phyloP scores from a whole-genome alignment of 2,888 invertebrate species.

The Rotaria magnacalcarata region DNA sequence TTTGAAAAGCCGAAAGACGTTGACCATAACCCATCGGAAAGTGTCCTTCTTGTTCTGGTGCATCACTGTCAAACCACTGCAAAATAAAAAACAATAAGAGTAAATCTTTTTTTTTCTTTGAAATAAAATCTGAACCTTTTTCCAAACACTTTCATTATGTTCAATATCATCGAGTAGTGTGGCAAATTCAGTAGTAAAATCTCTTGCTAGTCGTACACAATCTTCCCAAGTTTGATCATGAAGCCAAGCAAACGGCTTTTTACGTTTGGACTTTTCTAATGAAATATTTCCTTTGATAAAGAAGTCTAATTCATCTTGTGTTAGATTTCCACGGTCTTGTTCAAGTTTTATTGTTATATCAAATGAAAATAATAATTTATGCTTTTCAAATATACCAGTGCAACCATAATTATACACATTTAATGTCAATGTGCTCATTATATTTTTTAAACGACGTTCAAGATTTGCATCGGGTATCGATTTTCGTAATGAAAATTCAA shows the following conservation, averaged over 20 bases:
- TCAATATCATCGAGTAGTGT: conserved; percentile 67
- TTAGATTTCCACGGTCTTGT: conserved; percentile 67
- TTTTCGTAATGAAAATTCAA: conserved; percentile 73
- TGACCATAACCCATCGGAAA: conserved; percentile 72
- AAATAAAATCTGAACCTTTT: conserved; percentile 63
- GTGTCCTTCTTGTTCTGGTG: conserved; percentile 68
- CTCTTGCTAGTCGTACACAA: conserved; percentile 68
- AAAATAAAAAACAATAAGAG: conserved; percentile 49
- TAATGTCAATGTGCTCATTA: conserved; percentile 76
- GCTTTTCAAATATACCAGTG: conserved; percentile 80
- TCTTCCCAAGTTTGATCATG: conserved; percentile 77
- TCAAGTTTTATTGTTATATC: conserved; percentile 81
- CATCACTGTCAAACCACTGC: conserved; percentile 79
- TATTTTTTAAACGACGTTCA: conserved; percentile 71
- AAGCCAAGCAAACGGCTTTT: conserved; percentile 72
- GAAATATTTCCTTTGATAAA: conserved; percentile 73
- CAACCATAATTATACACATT: conserved; percentile 86
- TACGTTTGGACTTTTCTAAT: conserved; percentile 69
- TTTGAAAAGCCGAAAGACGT: conserved; percentile 66
- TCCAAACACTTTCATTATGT: conserved; percentile 65
- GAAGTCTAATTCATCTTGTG: conserved; percentile 75
- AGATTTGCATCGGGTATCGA: conserved; percentile 76
- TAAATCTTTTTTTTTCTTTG: not conserved
- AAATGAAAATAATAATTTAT: conserved; percentile 82
- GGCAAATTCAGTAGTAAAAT: conserved; percentile 68